Percentiles rank a stretch among this genome's conserved stretches.
phyloP scores from a whole-genome alignment of 1,140 invertebrate species.

The honey bee (Apis mellifera) region Amel_HAv3.1 CM009937.2:1771001-1771500 shows the following conservation, averaged over 20 bases:
- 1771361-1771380: no score
- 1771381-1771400: no score
- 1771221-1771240: no score
- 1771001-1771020: neutral
- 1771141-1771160: neutral
- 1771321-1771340: no score
- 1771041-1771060: neutral
- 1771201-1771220: neutral
- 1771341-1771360: no score
- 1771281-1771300: no score
- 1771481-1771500: constrained; percentile 28
- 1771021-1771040: neutral
- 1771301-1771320: no score
- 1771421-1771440: no score
- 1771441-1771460: neutral
- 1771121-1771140: neutral
- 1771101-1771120: neutral
- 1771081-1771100: neutral
- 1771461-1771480: neutral
- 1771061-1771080: neutral
- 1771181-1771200: neutral
- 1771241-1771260: no score
- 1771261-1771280: no score
- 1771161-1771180: neutral
- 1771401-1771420: no score